Conservation (phyloP, 2,113 vertebrate species). For the Myiozetetes cayanensis region DNA sequence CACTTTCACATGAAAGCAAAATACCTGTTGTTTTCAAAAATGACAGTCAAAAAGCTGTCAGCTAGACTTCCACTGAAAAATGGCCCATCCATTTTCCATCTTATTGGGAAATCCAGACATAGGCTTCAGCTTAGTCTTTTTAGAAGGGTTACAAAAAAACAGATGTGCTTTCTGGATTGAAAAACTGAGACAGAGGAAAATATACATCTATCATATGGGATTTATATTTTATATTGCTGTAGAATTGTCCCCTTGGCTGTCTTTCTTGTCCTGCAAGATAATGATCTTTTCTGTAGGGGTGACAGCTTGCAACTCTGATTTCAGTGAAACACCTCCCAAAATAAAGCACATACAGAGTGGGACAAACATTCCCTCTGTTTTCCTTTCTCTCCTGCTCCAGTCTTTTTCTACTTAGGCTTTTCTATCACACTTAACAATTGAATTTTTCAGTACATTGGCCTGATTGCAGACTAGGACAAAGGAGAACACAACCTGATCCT, state of each 20-base stretch:
- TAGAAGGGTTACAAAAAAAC: neutral
- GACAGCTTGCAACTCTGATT: neutral
- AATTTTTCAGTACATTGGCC: neutral
- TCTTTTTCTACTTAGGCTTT: neutral
- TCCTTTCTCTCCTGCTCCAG: rapidly evolving
- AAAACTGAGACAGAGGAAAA: neutral
- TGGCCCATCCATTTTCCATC: neutral
- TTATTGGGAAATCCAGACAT: neutral
- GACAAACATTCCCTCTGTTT: neutral
- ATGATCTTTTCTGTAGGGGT: neutral
- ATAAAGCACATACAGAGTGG: neutral
- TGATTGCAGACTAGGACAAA: neutral
- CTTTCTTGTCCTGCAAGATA: neutral
- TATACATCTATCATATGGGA: neutral
- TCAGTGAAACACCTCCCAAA: neutral
- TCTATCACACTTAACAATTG: neutral
- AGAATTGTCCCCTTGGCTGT: neutral
- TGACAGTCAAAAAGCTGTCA: neutral
- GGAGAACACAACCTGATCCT: neutral
- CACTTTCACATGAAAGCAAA: neutral
- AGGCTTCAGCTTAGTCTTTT: neutral
- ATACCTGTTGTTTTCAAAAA: neutral
- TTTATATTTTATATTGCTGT: neutral
- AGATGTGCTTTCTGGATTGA: neutral
- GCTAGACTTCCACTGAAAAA: neutral